These are phyloP conservation scores for Luidia sarsii DNA, from an alignment of 53 echinoderm and acorn worm species.

Conservation along the genomic window DNA sequence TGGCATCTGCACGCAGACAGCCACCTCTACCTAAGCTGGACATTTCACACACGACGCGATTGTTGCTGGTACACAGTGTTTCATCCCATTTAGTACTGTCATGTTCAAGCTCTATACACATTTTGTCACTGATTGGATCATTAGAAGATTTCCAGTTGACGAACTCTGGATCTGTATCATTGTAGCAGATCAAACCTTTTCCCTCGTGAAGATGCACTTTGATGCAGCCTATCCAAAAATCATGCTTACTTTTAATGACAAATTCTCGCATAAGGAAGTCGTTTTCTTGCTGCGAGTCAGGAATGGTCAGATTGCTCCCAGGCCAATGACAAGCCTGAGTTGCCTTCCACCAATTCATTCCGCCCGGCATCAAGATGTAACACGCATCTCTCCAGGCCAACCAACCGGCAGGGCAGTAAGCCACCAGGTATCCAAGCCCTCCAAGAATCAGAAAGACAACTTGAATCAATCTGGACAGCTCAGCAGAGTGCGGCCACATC, in stretches of 20 bases:
- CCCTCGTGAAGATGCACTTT: background rate
- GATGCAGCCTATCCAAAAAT: conserved; percentile 2
- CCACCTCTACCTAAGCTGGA: background rate
- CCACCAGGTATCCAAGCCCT: no score
- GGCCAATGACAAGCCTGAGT: background rate
- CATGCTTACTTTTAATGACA: background rate
- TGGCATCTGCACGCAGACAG: background rate
- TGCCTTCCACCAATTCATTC: conserved; percentile 4
- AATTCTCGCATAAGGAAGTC: conserved; percentile 2
- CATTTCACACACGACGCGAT: background rate
- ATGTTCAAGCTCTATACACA: background rate
- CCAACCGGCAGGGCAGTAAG: no score
- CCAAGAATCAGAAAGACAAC: no score
- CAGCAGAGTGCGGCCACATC: no score
- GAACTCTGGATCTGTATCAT: no score
- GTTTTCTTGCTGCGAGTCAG: background rate
- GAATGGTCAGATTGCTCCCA: background rate
- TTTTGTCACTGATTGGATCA: background rate
- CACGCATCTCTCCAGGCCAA: no score
- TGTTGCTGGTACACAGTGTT: background rate
- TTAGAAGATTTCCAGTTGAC: no score
- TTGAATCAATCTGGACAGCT: no score
- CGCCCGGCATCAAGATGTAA: no score
- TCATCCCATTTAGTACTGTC: background rate
- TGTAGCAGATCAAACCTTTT: no score